Evolutionary conservation across 2,888 invertebrate genomes (phyloP).

Genomic region (Polymixis lichenea): DNA sequence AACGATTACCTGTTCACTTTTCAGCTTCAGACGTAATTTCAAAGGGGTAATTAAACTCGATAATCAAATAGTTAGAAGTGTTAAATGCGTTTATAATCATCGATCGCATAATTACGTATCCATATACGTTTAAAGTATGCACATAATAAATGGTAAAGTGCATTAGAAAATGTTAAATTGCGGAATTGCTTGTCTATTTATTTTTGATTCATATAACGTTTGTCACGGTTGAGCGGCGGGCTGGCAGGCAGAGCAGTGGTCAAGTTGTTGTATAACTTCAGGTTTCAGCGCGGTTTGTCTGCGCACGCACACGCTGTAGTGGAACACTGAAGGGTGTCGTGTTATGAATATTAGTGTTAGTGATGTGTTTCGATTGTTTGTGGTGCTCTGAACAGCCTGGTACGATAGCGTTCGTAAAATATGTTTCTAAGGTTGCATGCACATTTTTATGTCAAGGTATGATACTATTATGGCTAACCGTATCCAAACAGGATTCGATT

Average conservation of each 20-base stretch:
- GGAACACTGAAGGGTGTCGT: slow-evolving; percentile 64
- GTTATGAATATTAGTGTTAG: slow-evolving; percentile 56
- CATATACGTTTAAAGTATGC: slow-evolving; percentile 47
- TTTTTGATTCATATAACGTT: slow-evolving; percentile 67
- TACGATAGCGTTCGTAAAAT: slow-evolving; percentile 29
- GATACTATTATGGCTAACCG: too few relatives aligned
- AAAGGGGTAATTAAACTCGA: slow-evolving; percentile 35
- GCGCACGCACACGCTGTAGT: slow-evolving; percentile 59
- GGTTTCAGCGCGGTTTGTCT: slow-evolving; percentile 64
- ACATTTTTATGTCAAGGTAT: background rate
- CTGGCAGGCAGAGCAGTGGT: slow-evolving; percentile 44
- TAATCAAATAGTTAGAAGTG: slow-evolving; percentile 46
- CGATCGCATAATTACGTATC: slow-evolving; percentile 50
- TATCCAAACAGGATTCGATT: too few relatives aligned
- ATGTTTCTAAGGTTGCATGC: slow-evolving; percentile 12
- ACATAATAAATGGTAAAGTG: slow-evolving; percentile 58
- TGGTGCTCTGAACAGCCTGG: slow-evolving; percentile 59
- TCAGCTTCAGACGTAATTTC: slow-evolving; percentile 75
- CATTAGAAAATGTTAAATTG: slow-evolving; percentile 71
- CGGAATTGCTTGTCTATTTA: slow-evolving; percentile 67
- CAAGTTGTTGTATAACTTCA: slow-evolving; percentile 69
- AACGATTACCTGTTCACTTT: slow-evolving; percentile 30
- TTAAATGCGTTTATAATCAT: slow-evolving; percentile 53
- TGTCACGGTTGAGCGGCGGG: slow-evolving; percentile 65
- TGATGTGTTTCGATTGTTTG: slow-evolving; percentile 71